A percentile compares a stretch with the other conserved stretches of the same genome.
Evolutionary conservation across 1,140 invertebrate species (phyloP).

Genomic region (Meteorus sp.): DNA sequence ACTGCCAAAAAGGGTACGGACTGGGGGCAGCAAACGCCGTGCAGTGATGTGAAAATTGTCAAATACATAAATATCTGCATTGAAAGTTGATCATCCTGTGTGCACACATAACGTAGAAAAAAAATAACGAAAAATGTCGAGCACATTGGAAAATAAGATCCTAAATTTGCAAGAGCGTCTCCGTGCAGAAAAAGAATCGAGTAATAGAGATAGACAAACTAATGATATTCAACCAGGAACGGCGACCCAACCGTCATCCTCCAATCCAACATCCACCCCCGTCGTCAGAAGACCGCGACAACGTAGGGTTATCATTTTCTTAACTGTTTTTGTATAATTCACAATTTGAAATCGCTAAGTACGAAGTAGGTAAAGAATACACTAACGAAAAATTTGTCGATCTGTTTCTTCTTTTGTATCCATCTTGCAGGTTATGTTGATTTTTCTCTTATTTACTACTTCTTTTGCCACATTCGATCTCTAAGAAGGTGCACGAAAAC

Average conservation of each 20-base stretch:
- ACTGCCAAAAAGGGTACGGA: constrained; percentile 51
- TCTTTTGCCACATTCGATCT: too few species aligned
- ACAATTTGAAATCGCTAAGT: not conserved
- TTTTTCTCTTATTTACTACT: constrained; percentile 25
- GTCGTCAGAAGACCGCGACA: constrained; percentile 45
- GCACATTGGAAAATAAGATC: constrained; percentile 65
- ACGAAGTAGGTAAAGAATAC: not conserved
- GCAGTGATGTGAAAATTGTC: constrained; percentile 30
- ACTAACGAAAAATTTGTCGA: constrained; percentile 1
- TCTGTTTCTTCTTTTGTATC: too few species aligned
- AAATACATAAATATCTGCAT: constrained; percentile 16
- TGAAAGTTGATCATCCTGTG: not conserved
- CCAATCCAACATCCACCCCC: constrained; percentile 43
- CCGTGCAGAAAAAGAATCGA: constrained; percentile 67
- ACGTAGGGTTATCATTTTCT: constrained; percentile 41
- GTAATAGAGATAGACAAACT: constrained; percentile 55
- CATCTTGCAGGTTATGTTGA: constrained; percentile 50
- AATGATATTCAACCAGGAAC: constrained; percentile 41
- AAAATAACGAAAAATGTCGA: constrained; percentile 44
- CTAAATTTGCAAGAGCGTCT: constrained; percentile 67
- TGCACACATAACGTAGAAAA: not conserved
- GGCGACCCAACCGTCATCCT: constrained; percentile 40
- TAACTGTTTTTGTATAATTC: constrained; percentile 4
- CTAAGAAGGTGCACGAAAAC: too few species aligned
- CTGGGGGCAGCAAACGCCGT: constrained; percentile 14